phyloP scores from a whole-genome alignment of 2,797 vertebrate species.

The Hemibagrus guttatus region DNA sequence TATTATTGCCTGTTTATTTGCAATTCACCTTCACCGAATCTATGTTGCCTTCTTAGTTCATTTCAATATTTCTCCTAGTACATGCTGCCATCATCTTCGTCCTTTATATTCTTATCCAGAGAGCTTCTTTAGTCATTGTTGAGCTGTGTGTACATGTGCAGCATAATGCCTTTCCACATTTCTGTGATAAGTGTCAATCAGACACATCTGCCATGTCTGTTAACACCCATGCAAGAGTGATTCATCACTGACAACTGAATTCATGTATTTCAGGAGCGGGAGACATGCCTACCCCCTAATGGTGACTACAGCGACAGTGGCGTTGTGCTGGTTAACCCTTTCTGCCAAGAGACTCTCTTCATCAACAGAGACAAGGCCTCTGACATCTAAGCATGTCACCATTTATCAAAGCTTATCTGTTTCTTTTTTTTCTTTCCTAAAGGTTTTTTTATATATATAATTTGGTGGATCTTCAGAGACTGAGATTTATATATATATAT shows the following conservation, averaged over 20 bases:
- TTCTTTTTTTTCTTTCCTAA: constrained; percentile 54
- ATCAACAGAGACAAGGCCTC: constrained; percentile 89
- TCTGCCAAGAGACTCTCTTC: constrained; percentile 97
- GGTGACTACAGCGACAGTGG: constrained; percentile 92
- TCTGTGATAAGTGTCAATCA: neutral
- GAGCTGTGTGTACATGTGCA: neutral
- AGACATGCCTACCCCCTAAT: constrained; percentile 92
- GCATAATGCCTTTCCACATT: neutral
- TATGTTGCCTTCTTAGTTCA: neutral
- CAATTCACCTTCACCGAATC: neutral
- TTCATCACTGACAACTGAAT: neutral
- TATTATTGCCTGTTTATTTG: neutral
- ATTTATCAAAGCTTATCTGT: constrained; percentile 71
- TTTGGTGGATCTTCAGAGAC: constrained; percentile 89
- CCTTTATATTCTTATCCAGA: neutral
- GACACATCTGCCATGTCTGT: neutral
- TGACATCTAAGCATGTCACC: constrained; percentile 79
- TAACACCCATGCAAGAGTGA: neutral
- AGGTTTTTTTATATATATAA: constrained; percentile 71
- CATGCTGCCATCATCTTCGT: neutral
- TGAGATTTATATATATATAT: constrained; percentile 76
- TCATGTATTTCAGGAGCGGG: constrained; percentile 72
- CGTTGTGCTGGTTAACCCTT: constrained; percentile 96
- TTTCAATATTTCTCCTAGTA: neutral
- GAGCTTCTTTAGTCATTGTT: neutral